Base-by-base conservation (phyloP, 2,113 vertebrate genomes). In the Percina caprodes region DNA sequence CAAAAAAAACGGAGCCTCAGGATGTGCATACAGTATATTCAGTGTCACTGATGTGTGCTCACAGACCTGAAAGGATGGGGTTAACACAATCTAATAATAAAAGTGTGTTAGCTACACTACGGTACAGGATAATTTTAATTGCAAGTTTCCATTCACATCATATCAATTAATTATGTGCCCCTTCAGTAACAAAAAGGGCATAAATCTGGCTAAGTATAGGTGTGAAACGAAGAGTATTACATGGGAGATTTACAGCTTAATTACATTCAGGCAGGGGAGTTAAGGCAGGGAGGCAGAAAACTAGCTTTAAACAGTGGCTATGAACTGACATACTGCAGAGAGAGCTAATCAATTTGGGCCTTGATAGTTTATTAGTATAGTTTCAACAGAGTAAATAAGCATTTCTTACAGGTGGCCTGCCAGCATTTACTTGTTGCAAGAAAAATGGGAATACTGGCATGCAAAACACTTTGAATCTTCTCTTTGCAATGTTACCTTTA, bases 141-240 rank as follows among this genome's bases (percentile, higher is more conserved):
- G 77, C 39, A 72, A 11, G 68, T 85, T 88, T 87, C 85, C 21
- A 54, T 74, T 68, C 72, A 86, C 80, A 84, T 83, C 72, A 83
- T 79, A 87, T 67, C 84, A 83, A 81, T 88, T 91, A 92, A 92
- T 91, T 89, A 91, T 82, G 86, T 75, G 85, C 79, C 85, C 79
- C 83, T 77, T 82, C 63, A 70, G 83, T 73, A 77, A 89, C 73
- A 87, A 79, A 42, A 48, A 69, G 66, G 48, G 69, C 74, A 88
- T 82, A 82, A 82, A 91, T 89, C 65, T 87, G 61, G 74, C 70
- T 86, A 89, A 89, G 84, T 90, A 86, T 87, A 91, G 81, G 88
- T 88, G 81, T 90, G 83, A 84, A 90, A 89, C 12, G 12, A 78
- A 82, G 79, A 75, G 73, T 30, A 88, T 86, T 83, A 86, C 89